phyloP scores from a whole-genome alignment of 2,797 vertebrate genomes.

The Arrhamphus sclerolepis region DNA sequence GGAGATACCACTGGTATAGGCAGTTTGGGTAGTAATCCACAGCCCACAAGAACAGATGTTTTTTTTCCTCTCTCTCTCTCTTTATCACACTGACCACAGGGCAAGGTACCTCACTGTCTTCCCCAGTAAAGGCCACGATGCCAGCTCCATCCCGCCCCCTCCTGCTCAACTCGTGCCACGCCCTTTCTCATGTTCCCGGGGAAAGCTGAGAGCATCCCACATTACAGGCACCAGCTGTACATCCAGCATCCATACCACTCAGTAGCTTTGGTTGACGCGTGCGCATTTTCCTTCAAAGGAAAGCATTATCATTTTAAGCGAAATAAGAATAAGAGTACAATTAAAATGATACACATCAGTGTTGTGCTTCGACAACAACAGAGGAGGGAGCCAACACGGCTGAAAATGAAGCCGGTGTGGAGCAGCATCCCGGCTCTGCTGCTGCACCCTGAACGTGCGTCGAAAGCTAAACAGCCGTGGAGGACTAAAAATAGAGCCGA shows the following conservation, averaged over 20 bases:
- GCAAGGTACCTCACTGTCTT: slow-evolving; percentile 60
- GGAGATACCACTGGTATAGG: slow-evolving; percentile 16
- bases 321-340: no score
- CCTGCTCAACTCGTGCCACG: slow-evolving; percentile 57
- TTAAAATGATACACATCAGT: slow-evolving; percentile 27
- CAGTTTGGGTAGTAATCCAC: slow-evolving; percentile 16
- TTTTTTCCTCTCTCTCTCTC: slow-evolving; percentile 27
- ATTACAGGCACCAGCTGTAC: slow-evolving; percentile 63
- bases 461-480: slow-evolving; percentile 79
- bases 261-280: slow-evolving; percentile 44
- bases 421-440: slow-evolving; percentile 72
- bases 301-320: slow-evolving; percentile 41
- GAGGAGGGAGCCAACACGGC: slow-evolving; percentile 6
- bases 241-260: slow-evolving; percentile 45
- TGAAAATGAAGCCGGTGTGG: slow-evolving; percentile 53
- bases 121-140: slow-evolving; percentile 49
- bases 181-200: slow-evolving; percentile 68
- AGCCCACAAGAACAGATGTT: slow-evolving; percentile 34
- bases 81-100: slow-evolving; percentile 45
- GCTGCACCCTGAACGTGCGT: slow-evolving; percentile 82
- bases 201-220: slow-evolving; percentile 47
- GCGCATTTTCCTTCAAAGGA: slow-evolving; percentile 44
- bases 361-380: slow-evolving; percentile 5
- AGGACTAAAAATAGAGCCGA: slow-evolving; percentile 80
- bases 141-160: slow-evolving; percentile 49